Evolutionary conservation across 2,797 vertebrate species (phyloP).

Genomic region (Chelon auratus): DNA sequence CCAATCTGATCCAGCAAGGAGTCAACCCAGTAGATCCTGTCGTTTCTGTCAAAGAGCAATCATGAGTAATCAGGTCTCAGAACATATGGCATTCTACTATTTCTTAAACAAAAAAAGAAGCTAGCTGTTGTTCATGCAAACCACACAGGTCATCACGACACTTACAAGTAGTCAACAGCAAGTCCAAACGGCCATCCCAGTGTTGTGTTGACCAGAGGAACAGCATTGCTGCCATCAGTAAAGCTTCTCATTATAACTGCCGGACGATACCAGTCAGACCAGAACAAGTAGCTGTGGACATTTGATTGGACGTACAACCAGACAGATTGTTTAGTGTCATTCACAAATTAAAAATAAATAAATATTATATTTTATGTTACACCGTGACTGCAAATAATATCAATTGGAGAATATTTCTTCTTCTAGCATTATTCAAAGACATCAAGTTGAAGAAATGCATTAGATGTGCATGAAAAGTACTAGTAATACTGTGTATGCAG

Average conservation of each 20-base stretch:
- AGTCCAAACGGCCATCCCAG: conserved; percentile 82
- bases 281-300: conserved; percentile 80
- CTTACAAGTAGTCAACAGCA: conserved; percentile 81
- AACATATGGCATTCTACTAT: no score
- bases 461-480: no score
- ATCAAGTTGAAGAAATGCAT: no score
- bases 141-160: neutral
- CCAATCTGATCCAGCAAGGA: conserved; percentile 77
- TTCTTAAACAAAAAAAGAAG: no score
- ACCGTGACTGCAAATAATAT: no score
- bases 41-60: conserved; percentile 55
- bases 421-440: no score
- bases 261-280: conserved; percentile 84
- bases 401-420: no score
- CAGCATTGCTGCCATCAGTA: conserved; percentile 80
- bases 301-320: conserved; percentile 5
- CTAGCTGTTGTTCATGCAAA: no score
- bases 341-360: neutral
- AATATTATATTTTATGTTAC: neutral
- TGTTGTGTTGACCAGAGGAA: conserved; percentile 83
- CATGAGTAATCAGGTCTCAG: neutral
- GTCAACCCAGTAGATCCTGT: conserved; percentile 84
- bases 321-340: neutral
- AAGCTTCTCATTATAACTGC: conserved; percentile 80
- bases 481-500: no score